Percentiles rank a stretch among this genome's conserved stretches.
These are phyloP conservation scores for Psittacula derbiana DNA, from an alignment of 2,797 vertebrate genomes.

Conservation along the genomic window DNA sequence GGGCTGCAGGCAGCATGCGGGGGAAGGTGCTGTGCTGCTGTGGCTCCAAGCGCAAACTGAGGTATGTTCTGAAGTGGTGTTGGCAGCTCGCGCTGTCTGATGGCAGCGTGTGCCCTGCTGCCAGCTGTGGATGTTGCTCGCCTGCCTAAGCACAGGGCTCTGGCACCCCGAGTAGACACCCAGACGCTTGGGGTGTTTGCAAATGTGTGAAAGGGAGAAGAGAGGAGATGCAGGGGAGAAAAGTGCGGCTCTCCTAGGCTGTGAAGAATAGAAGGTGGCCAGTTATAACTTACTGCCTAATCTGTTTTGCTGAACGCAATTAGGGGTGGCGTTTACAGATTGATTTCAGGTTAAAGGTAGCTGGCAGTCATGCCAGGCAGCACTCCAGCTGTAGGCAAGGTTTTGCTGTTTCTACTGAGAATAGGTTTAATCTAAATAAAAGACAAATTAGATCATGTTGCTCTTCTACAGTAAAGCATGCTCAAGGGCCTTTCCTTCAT, in stretches of 20 bases:
- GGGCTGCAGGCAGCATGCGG: neutral
- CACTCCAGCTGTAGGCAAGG: neutral
- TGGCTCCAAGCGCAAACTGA: fast-evolving
- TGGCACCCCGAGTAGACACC: fast-evolving
- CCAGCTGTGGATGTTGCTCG: neutral
- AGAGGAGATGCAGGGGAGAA: neutral
- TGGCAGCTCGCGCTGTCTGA: neutral
- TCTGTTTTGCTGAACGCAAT: conserved; percentile 22
- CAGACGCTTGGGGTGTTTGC: neutral
- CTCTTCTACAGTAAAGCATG: neutral
- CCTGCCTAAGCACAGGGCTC: fast-evolving
- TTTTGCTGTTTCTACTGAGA: neutral
- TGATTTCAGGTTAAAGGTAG: neutral
- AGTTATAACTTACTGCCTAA: neutral
- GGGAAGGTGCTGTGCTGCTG: neutral
- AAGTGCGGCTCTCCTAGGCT: neutral
- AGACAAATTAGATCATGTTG: conserved; percentile 36
- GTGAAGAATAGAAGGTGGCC: neutral
- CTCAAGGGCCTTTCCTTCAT: neutral
- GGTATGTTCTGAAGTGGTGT: neutral
- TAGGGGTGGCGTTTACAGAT: neutral
- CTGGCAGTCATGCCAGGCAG: conserved; percentile 24
- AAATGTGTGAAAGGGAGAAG: neutral
- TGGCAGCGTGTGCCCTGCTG: neutral
- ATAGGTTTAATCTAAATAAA: conserved; percentile 38